Conservation (phyloP, 1,140 invertebrate species). For the Drosophila kikkawai region DNA sequence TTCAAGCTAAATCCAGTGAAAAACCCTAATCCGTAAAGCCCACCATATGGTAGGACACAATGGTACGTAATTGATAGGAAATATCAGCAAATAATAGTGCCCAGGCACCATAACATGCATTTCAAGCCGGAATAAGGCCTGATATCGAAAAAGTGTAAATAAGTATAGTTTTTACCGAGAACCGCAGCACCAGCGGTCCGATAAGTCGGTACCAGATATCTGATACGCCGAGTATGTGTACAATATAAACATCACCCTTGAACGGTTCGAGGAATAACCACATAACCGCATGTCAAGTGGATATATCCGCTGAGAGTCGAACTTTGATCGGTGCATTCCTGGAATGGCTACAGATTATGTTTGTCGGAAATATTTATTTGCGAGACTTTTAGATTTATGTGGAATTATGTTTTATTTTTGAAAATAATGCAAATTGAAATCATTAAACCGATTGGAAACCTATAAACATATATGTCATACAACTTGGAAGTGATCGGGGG, state of each 20-base stretch:
- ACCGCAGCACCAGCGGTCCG: conserved; percentile 33
- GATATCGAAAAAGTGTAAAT: conserved; percentile 36
- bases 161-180: conserved; percentile 26
- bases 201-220: conserved; percentile 39
- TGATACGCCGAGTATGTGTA: conserved; percentile 16
- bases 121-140: neutral
- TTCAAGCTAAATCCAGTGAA: conserved; percentile 4
- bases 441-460: neutral
- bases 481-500: neutral
- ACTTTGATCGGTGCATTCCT: conserved; percentile 3
- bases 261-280: conserved; percentile 36
- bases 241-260: conserved; percentile 6
- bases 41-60: conserved; percentile 12
- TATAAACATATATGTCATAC: neutral
- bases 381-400: neutral
- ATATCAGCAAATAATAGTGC: conserved; percentile 24
- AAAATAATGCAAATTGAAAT: neutral
- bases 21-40: neutral
- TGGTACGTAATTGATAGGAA: conserved; percentile 18
- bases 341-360: conserved; percentile 1
- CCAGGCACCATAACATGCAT: neutral
- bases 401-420: neutral
- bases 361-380: neutral
- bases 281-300: conserved; percentile 39
- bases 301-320: conserved; percentile 13